These are phyloP conservation scores for Oreochromis grahami DNA, from an alignment of 2,797 vertebrate species.

Conservation along the genomic window DNA sequence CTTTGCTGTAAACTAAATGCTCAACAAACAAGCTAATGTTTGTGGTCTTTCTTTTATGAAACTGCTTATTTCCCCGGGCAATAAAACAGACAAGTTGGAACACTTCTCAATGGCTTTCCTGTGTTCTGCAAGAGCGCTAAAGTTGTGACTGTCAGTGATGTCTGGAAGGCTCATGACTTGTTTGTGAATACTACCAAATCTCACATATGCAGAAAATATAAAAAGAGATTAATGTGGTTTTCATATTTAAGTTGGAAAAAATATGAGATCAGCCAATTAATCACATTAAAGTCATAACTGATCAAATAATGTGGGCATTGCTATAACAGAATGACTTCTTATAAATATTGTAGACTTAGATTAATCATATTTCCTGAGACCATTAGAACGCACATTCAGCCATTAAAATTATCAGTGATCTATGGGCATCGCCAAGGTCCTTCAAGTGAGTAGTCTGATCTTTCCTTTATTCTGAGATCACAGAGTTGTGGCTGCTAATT, in stretches of 20 bases:
- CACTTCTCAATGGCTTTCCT: background rate
- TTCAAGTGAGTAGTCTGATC: constrained; percentile 58
- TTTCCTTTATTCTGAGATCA: constrained; percentile 55
- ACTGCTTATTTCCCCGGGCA: background rate
- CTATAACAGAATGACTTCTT: constrained; percentile 23
- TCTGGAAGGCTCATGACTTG: background rate
- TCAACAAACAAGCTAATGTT: background rate
- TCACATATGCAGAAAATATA: background rate
- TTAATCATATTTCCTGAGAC: constrained; percentile 33
- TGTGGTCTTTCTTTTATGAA: background rate
- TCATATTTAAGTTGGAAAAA: background rate
- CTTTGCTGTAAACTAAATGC: background rate
- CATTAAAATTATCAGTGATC: constrained; percentile 49
- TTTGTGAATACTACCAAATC: background rate
- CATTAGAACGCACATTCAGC: constrained; percentile 33
- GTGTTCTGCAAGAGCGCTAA: background rate
- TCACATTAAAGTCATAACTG: background rate
- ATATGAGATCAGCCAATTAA: background rate
- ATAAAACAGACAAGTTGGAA: background rate
- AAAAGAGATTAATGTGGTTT: background rate
- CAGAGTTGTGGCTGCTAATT: constrained; percentile 48
- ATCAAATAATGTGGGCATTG: constrained; percentile 22
- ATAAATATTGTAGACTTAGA: constrained; percentile 25
- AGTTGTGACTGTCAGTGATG: background rate
- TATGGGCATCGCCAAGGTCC: constrained; percentile 31